Conservation (phyloP, 2,888 invertebrate species). For the Ennomos quercinarius region DNA sequence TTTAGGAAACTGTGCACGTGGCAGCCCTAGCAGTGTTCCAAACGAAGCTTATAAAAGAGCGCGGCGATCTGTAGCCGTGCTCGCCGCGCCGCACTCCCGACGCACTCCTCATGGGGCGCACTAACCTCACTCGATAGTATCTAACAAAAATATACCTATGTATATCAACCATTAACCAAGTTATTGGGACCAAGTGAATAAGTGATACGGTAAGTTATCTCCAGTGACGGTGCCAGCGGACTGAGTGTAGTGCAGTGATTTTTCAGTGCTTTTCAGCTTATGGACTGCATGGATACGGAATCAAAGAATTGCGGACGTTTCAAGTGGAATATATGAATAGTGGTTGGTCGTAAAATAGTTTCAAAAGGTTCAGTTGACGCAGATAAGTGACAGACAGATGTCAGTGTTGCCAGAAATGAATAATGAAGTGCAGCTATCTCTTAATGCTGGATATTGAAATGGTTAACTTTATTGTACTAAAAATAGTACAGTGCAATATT, state of each 20-base stretch:
- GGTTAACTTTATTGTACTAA: neutral
- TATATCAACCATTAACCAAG: constrained; percentile 64
- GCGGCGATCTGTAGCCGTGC: constrained; percentile 73
- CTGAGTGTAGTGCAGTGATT: constrained; percentile 78
- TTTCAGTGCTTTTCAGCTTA: constrained; percentile 69
- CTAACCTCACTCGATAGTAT: constrained; percentile 78
- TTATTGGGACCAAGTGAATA: constrained; percentile 80
- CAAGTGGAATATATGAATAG: constrained; percentile 44
- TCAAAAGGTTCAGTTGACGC: constrained; percentile 39
- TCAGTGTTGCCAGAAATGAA: constrained; percentile 65
- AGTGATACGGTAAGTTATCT: constrained; percentile 83
- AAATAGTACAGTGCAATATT: neutral
- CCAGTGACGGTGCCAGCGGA: constrained; percentile 70
- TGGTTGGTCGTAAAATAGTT: constrained; percentile 43
- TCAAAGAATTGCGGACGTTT: constrained; percentile 56
- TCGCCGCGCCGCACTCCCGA: constrained; percentile 77
- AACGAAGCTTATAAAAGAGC: constrained; percentile 83
- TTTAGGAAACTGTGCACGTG: constrained; percentile 49
- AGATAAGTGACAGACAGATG: constrained; percentile 52
- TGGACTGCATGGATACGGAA: constrained; percentile 35
- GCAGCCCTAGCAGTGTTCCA: constrained; percentile 71
- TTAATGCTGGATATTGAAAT: constrained; percentile 4
- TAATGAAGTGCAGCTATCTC: constrained; percentile 6
- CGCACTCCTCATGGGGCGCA: constrained; percentile 83
- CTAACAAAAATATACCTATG: constrained; percentile 67